These are phyloP conservation scores for Aleiodes testaceus DNA, from an alignment of 2,888 invertebrate genomes.

Conservation along the genomic window DNA sequence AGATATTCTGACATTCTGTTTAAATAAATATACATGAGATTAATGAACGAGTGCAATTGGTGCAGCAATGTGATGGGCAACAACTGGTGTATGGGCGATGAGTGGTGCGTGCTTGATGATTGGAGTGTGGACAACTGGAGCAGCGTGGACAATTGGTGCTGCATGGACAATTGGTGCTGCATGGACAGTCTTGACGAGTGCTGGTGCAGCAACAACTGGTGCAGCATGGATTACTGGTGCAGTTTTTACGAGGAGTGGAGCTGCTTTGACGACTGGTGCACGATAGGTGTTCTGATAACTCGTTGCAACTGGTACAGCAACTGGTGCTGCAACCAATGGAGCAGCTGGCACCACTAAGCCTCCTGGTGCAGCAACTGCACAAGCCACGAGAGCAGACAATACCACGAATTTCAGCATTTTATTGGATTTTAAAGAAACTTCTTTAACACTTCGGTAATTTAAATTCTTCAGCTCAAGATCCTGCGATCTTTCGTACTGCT, in stretches of 20 bases:
- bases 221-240: slow-evolving; percentile 65
- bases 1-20: neutral
- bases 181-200: slow-evolving; percentile 58
- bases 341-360: slow-evolving; percentile 45
- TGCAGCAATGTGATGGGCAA: slow-evolving; percentile 51
- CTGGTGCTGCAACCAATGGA: slow-evolving; percentile 72
- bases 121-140: slow-evolving; percentile 35
- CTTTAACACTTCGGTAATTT: neutral
- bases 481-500: slow-evolving; percentile 9
- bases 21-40: slow-evolving; percentile 22
- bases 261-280: slow-evolving; percentile 69
- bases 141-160: slow-evolving; percentile 38
- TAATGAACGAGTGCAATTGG: slow-evolving; percentile 63
- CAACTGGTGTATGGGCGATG: slow-evolving; percentile 34
- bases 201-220: slow-evolving; percentile 60
- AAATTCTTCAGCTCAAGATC: neutral
- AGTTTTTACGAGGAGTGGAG: slow-evolving; percentile 65
- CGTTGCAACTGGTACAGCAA: slow-evolving; percentile 75
- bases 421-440: neutral
- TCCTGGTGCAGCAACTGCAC: slow-evolving; percentile 69
- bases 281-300: slow-evolving; percentile 71
- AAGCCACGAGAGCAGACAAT: slow-evolving; percentile 56
- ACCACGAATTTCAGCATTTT: slow-evolving; percentile 54
- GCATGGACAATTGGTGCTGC: slow-evolving; percentile 36
- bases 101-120: slow-evolving; percentile 55